Base-by-base conservation (phyloP, 1,140 invertebrate species). In the Ladona fulva region DNA sequence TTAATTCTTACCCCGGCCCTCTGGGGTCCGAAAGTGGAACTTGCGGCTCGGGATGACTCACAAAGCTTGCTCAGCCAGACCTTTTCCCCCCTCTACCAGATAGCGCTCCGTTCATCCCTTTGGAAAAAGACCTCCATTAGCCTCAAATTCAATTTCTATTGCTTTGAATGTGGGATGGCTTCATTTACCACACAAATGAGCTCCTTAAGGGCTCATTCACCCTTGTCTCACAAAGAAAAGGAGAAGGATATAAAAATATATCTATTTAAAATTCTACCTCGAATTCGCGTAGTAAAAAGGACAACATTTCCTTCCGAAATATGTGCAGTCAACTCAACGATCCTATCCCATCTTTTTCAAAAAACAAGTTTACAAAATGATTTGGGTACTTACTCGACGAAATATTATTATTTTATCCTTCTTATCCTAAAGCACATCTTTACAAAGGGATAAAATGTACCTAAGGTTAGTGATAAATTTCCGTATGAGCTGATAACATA, bases 161-260 rank as follows among this genome's bases (percentile, higher is more conserved):
- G 52, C 52, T 66, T 66, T 66, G 52, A 66, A 66, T 66, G 52
- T 66, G 52, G n/a, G n/a, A 66, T 66, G 52, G 52, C 52, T 66
- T 66, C 52, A 66, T 66, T 66, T 19, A 19, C n/a, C 52, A 66
- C 14, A 66, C 52, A 66, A 66, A 66, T 66, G 52, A 66, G 52
- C 52, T 66, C 52, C 52, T 66, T 66, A 66, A 66, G n/a, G 52
- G 52, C 14, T 22, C 14, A 22, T 66, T 66, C 52, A 66, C 52
- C 52, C 52, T 66, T 66, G 14, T 22, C 52, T 1, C 52, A 19
- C 52, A 66, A 66, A 66, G 52, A 66, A 19, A 19, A 66, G 44
- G 19, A 11, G 52, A 66, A 19, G 14, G 52, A 37, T 37, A 37
- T 37, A 37, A 37, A 37, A 37, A 37, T 37, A 37, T 37, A 37